Percentiles rank a stretch among this genome's conserved stretches.
phyloP scores from a whole-genome alignment of 2,888 invertebrate genomes.

The Eupithecia subfuscata region DNA sequence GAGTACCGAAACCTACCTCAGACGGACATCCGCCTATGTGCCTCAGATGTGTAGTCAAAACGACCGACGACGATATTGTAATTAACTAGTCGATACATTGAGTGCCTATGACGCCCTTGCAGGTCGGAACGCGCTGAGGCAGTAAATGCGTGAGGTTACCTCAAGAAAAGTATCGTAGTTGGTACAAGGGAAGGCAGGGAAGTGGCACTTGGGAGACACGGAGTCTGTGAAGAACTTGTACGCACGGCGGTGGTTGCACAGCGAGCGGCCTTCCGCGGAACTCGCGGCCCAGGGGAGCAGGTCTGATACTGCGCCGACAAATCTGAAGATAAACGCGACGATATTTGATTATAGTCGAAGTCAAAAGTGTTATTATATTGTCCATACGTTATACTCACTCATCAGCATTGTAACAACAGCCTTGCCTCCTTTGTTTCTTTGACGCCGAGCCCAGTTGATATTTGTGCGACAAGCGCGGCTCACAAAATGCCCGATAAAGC shows the following conservation, averaged over 20 bases:
- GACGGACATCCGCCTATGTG: too few species aligned
- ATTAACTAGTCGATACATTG: too few species aligned
- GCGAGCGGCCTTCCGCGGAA: slow-evolving; percentile 89
- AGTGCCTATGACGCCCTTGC: too few species aligned
- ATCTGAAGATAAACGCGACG: slow-evolving; percentile 62
- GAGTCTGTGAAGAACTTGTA: slow-evolving; percentile 98
- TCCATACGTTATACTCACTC: not conserved
- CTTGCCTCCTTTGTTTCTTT: too few species aligned
- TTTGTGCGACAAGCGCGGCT: too few species aligned
- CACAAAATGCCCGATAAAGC: not conserved
- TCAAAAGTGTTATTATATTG: not conserved
- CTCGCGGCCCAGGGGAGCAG: slow-evolving; percentile 91
- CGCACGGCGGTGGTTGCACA: slow-evolving; percentile 96
- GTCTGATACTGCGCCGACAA: slow-evolving; percentile 95
- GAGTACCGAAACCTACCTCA: too few species aligned
- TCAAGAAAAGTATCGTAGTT: slow-evolving; percentile 92
- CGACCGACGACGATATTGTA: too few species aligned
- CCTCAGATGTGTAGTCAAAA: too few species aligned
- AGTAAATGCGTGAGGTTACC: slow-evolving; percentile 51
- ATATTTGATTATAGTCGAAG: too few species aligned
- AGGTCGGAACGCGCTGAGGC: too few species aligned
- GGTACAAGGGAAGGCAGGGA: slow-evolving; percentile 95
- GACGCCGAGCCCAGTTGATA: too few species aligned
- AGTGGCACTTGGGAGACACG: slow-evolving; percentile 94
- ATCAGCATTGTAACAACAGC: too few species aligned